phyloP scores from a whole-genome alignment of 2,888 invertebrate species.

The Tuberolachnus salignus region DNA sequence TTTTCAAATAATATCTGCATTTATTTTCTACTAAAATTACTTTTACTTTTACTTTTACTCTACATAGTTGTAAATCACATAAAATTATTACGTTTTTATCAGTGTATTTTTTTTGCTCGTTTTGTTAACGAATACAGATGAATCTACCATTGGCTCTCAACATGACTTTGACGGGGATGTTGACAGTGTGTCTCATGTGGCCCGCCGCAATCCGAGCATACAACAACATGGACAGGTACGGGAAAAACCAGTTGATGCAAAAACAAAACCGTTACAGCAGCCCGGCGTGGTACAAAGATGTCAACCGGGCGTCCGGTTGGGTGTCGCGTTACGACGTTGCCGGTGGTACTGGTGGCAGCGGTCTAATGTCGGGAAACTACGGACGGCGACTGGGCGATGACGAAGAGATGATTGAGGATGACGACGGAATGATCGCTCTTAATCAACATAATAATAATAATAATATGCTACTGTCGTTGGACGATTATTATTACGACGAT shows the following conservation, averaged over 20 bases:
- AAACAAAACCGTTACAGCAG: conserved; percentile 30
- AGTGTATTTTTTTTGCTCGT: neutral
- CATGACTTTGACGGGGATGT: too few species aligned
- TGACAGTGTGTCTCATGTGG: neutral
- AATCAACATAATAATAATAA: too few species aligned
- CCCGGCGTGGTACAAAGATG: neutral
- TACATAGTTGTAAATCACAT: too few species aligned
- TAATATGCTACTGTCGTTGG: conserved; percentile 1
- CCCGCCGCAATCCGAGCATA: neutral
- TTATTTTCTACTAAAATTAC: too few species aligned
- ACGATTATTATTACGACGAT: conserved; percentile 45
- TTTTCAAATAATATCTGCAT: too few species aligned
- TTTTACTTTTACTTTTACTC: too few species aligned
- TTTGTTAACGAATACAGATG: conserved; percentile 4
- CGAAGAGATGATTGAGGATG: too few species aligned
- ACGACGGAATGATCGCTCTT: too few species aligned
- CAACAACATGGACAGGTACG: conserved; percentile 15
- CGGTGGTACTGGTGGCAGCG: conserved; percentile 9
- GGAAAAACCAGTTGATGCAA: conserved; percentile 23
- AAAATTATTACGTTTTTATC: too few species aligned
- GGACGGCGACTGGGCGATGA: neutral
- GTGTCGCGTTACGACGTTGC: neutral
- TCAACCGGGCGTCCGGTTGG: conserved; percentile 6
- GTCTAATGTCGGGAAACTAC: neutral
- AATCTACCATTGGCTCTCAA: neutral